These are phyloP conservation scores for Ophioninae sp. DNA, from an alignment of 2,888 invertebrate genomes.

Conservation along the genomic window DNA sequence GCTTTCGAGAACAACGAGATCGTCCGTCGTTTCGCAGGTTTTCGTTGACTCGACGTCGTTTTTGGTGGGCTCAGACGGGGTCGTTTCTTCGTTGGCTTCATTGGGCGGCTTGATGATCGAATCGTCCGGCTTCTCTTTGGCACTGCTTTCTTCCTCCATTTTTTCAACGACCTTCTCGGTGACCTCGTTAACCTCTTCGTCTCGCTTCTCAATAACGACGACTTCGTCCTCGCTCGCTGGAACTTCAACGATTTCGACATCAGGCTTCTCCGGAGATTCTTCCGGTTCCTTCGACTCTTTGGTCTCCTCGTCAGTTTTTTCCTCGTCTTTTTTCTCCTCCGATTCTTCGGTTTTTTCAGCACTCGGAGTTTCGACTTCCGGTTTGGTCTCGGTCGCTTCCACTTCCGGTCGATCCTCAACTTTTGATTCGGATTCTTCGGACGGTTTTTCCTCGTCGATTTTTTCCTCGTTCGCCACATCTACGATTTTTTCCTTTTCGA, in stretches of 20 bases:
- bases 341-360: constrained; percentile 60
- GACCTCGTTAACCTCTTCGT: constrained; percentile 60
- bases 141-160: constrained; percentile 31
- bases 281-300: constrained; percentile 55
- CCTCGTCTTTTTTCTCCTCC: constrained; percentile 53
- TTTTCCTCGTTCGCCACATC: constrained; percentile 57
- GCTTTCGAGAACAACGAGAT: constrained; percentile 7
- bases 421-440: constrained; percentile 51
- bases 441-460: constrained; percentile 39
- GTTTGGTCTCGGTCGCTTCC: constrained; percentile 26
- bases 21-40: constrained; percentile 31
- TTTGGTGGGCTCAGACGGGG: constrained; percentile 13
- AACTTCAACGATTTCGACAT: constrained; percentile 55
- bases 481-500: constrained; percentile 56
- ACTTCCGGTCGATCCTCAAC: background rate
- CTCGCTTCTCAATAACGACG: constrained; percentile 42
- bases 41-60: constrained; percentile 31
- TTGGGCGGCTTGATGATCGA: constrained; percentile 20
- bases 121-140: constrained; percentile 38
- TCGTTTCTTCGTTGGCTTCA: constrained; percentile 11
- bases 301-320: constrained; percentile 53
- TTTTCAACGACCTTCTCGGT: constrained; percentile 64
- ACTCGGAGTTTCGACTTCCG: background rate
- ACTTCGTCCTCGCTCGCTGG: constrained; percentile 52
- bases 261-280: constrained; percentile 53